A percentile compares a stretch with the other conserved stretches of the same genome.
Conservation (phyloP, 2,797 vertebrate genomes). For the Cyclopterus lumpus region DNA sequence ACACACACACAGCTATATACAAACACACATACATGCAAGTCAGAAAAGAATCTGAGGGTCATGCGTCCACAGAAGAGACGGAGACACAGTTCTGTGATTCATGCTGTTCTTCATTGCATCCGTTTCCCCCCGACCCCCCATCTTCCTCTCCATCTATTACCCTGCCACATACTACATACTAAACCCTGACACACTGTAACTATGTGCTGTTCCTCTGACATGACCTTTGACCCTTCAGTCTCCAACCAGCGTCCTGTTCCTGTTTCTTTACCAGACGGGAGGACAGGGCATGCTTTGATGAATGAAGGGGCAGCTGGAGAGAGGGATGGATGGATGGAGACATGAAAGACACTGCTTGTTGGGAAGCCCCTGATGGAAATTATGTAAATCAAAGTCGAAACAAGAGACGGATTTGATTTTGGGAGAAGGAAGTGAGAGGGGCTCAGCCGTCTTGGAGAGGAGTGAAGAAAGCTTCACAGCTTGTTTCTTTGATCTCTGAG, state of each 20-base stretch:
- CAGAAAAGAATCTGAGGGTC: slow-evolving; percentile 47
- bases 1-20: slow-evolving; percentile 8
- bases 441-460: slow-evolving; percentile 19
- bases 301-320: slow-evolving; percentile 71
- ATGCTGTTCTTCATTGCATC: slow-evolving; percentile 56
- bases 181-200: slow-evolving; percentile 62
- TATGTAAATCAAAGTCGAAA: slow-evolving; percentile 73
- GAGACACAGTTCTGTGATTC: slow-evolving; percentile 65
- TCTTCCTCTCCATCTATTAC: slow-evolving; percentile 44
- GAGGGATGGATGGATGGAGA: slow-evolving; percentile 45
- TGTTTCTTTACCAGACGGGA: slow-evolving; percentile 64
- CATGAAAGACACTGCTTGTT: slow-evolving; percentile 83
- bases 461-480: slow-evolving; percentile 35
- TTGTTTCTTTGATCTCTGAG: slow-evolving; percentile 72
- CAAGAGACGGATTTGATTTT: slow-evolving; percentile 70
- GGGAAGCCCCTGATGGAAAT: slow-evolving; percentile 71
- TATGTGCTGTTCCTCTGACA: slow-evolving; percentile 59
- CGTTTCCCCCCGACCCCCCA: slow-evolving; percentile 16
- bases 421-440: slow-evolving; percentile 62
- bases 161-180: slow-evolving; percentile 39
- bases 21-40: slow-evolving; percentile 21
- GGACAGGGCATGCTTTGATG: slow-evolving; percentile 83
- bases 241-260: slow-evolving; percentile 75
- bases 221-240: slow-evolving; percentile 68
- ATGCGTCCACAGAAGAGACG: slow-evolving; percentile 38